These are phyloP conservation scores for Desmophyllum pertusum DNA, from an alignment of 92 coral and sea anemone genomes.

Conservation along the genomic window DNA sequence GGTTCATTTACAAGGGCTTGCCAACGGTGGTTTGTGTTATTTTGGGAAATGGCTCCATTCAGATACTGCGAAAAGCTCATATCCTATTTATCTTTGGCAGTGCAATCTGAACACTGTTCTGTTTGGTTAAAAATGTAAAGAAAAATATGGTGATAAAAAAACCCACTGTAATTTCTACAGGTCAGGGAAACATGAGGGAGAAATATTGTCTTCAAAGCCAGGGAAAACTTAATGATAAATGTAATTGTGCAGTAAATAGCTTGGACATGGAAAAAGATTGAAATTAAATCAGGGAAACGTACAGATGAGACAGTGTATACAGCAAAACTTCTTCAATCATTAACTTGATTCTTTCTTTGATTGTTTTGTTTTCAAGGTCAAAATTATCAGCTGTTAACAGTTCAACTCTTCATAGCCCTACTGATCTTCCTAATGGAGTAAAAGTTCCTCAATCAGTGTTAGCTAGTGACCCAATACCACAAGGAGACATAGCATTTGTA, in stretches of 20 bases:
- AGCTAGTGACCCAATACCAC: conserved; percentile 86
- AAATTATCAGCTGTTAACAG: conserved; percentile 70
- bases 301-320: background rate
- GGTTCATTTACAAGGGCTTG: background rate
- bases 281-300: background rate
- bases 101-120: too few species aligned
- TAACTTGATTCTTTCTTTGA: background rate
- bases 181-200: too few species aligned
- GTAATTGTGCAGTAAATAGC: too few species aligned
- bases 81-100: too few species aligned
- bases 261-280: too few species aligned
- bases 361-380: conserved; percentile 46
- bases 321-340: too few species aligned
- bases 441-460: conserved; percentile 82
- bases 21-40: background rate
- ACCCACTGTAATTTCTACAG: too few species aligned
- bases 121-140: too few species aligned
- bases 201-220: too few species aligned
- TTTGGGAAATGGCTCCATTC: too few species aligned
- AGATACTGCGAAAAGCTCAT: background rate
- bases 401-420: conserved; percentile 56
- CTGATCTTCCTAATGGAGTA: conserved; percentile 82
- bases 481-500: conserved; percentile 86
- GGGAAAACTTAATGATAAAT: too few species aligned
- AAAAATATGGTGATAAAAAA: too few species aligned